A percentile compares a stretch with the other conserved stretches of the same genome.
These are phyloP conservation scores for Notolepis coatsorum DNA, from an alignment of 2,797 vertebrate species.

Conservation along the genomic window DNA sequence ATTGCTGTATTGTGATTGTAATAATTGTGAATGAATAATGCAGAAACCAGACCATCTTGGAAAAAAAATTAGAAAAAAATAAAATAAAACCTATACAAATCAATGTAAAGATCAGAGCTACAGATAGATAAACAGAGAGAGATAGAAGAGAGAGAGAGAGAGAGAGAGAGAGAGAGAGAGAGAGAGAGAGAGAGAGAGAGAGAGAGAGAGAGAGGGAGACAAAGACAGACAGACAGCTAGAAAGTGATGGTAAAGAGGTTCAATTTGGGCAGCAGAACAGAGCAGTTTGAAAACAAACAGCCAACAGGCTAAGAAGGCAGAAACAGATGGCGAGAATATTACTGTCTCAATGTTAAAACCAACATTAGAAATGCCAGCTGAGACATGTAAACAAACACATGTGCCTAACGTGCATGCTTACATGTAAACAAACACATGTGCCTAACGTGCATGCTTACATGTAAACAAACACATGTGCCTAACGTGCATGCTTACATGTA, in stretches of 20 bases:
- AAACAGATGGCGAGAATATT: slow-evolving; percentile 68
- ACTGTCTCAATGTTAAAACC: slow-evolving; percentile 33
- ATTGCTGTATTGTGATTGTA: too few species aligned
- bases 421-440: slow-evolving; percentile 85
- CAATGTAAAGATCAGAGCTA: too few species aligned
- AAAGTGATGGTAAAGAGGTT: slow-evolving; percentile 33
- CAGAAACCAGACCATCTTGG: too few species aligned
- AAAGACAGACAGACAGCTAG: slow-evolving; percentile 8
- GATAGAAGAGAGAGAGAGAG: too few species aligned
- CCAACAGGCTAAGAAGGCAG: slow-evolving; percentile 50
- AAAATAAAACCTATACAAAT: too few species aligned
- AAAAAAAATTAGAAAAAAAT: too few species aligned
- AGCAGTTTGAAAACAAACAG: slow-evolving; percentile 64
- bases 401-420: slow-evolving; percentile 81
- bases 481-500: slow-evolving; percentile 77
- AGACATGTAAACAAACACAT: slow-evolving; percentile 65
- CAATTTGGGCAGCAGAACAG: slow-evolving; percentile 24
- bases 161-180: background rate
- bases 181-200: slow-evolving; percentile 10
- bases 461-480: slow-evolving; percentile 76
- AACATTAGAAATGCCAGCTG: slow-evolving; percentile 60
- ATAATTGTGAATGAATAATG: too few species aligned
- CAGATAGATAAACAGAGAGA: too few species aligned
- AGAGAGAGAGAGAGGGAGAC: slow-evolving; percentile 5
- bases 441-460: slow-evolving; percentile 86